phyloP scores from a whole-genome alignment of 2,797 vertebrate genomes.

The Pampus argenteus region DNA sequence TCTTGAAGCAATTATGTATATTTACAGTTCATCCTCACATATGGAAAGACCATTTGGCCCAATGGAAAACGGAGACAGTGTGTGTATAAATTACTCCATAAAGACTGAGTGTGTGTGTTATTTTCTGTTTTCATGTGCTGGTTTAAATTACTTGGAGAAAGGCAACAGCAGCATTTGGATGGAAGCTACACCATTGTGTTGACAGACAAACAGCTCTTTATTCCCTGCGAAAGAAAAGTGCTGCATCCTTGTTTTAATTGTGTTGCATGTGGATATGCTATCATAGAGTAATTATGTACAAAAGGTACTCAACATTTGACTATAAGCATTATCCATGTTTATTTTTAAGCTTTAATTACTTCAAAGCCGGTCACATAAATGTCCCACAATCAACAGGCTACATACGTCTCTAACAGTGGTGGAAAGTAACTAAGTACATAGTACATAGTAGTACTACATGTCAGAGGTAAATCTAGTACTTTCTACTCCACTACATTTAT shows the following conservation, averaged over 20 bases:
- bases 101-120: background rate
- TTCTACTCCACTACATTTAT: too few species aligned
- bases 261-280: slow-evolving; percentile 28
- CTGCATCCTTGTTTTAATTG: slow-evolving; percentile 55
- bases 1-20: background rate
- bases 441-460: too few species aligned
- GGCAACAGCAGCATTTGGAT: slow-evolving; percentile 19
- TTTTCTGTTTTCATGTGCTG: slow-evolving; percentile 16
- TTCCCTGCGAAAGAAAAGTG: slow-evolving; percentile 54
- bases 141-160: slow-evolving; percentile 19
- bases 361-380: too few species aligned
- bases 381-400: too few species aligned
- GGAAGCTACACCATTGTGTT: slow-evolving; percentile 52
- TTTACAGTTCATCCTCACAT: background rate
- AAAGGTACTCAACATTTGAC: background rate
- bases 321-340: background rate
- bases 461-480: too few species aligned
- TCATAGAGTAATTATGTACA: slow-evolving; percentile 27
- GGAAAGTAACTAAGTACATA: too few species aligned
- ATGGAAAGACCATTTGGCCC: background rate
- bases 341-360: background rate
- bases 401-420: too few species aligned
- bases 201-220: slow-evolving; percentile 64
- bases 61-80: background rate
- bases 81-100: background rate